Percentiles rank a stretch among this genome's conserved stretches.
Conservation (phyloP, 2,888 invertebrate genomes). For the Epirrhoe tristata region DNA sequence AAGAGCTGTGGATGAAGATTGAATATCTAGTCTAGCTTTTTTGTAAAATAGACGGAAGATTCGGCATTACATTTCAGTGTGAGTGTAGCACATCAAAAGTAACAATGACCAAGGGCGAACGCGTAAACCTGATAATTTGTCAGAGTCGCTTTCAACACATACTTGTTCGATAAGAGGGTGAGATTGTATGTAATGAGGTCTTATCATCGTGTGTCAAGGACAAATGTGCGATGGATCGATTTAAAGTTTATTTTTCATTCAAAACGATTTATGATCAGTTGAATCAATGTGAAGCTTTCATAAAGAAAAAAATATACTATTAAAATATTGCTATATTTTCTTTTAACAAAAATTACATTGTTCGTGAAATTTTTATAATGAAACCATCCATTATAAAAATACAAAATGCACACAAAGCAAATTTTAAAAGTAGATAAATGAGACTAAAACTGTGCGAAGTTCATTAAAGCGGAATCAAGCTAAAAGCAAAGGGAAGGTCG, state of each 20-base stretch:
- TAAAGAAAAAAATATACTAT: too few relatives aligned
- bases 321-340: too few relatives aligned
- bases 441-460: constrained; percentile 25
- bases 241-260: constrained; percentile 8
- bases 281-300: not conserved
- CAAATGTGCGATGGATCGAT: constrained; percentile 33
- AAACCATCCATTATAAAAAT: constrained; percentile 11
- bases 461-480: constrained; percentile 19
- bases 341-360: too few relatives aligned
- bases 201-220: constrained; percentile 43
- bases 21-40: not conserved
- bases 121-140: constrained; percentile 60
- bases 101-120: constrained; percentile 45
- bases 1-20: not conserved
- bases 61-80: constrained; percentile 33
- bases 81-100: constrained; percentile 25
- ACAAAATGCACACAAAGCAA: constrained; percentile 21
- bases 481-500: constrained; percentile 16
- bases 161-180: constrained; percentile 44
- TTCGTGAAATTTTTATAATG: too few relatives aligned
- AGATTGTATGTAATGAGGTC: constrained; percentile 44
- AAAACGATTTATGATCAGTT: not conserved
- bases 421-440: constrained; percentile 19
- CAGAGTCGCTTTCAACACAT: constrained; percentile 51
- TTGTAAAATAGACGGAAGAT: not conserved